These are phyloP conservation scores for Fragum fragum DNA, from an alignment of 2,888 invertebrate genomes.

Conservation along the genomic window DNA sequence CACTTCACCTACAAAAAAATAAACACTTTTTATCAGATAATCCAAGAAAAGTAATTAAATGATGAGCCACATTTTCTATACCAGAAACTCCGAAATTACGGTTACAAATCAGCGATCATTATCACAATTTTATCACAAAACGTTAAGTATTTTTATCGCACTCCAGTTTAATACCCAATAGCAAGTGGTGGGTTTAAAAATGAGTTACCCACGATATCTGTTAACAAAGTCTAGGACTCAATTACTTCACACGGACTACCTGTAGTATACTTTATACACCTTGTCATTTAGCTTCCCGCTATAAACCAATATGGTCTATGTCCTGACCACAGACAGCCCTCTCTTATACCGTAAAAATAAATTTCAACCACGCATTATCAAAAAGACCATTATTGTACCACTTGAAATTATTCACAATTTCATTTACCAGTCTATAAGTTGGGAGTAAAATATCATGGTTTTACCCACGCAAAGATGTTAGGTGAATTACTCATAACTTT, in stretches of 20 bases:
- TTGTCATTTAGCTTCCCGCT: conserved; percentile 22
- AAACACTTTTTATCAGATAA: too few species aligned
- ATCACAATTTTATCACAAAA: conserved; percentile 3
- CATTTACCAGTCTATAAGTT: too few species aligned
- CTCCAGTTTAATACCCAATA: background rate
- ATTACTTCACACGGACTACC: conserved; percentile 38
- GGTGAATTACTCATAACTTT: too few species aligned
- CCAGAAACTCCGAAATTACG: too few species aligned
- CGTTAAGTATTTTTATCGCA: background rate
- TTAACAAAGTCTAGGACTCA: conserved; percentile 36
- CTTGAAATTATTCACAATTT: too few species aligned
- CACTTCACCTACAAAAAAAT: too few species aligned
- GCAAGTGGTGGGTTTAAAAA: background rate
- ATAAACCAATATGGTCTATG: background rate
- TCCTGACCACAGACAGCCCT: background rate
- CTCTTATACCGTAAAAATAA: background rate
- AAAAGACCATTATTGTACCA: too few species aligned
- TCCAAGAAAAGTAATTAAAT: too few species aligned
- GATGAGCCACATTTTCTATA: too few species aligned
- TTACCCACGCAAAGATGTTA: too few species aligned
- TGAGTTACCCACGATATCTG: background rate
- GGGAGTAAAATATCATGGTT: too few species aligned
- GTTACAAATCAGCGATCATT: background rate
- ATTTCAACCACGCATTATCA: too few species aligned
- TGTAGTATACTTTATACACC: conserved; percentile 31